These are phyloP conservation scores for Microplitis deprimator DNA, from an alignment of 2,888 invertebrate genomes.

Conservation along the genomic window DNA sequence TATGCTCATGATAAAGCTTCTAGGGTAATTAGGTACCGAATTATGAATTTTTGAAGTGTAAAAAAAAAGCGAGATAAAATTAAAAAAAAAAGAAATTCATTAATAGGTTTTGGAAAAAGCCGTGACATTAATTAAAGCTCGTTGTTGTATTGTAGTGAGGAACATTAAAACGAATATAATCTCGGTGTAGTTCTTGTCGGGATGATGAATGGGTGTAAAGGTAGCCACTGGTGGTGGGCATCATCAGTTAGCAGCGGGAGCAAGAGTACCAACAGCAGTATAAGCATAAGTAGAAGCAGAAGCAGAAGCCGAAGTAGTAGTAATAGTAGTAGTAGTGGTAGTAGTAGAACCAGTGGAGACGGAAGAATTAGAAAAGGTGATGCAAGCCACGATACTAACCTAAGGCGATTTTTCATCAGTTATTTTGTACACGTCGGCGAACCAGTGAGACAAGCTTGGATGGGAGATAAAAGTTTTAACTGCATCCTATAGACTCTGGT, in stretches of 20 bases:
- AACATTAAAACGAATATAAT: conserved; percentile 1
- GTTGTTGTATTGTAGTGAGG: not conserved
- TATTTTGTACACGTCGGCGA: conserved; percentile 60
- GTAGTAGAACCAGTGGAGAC: not conserved
- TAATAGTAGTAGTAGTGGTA: not conserved
- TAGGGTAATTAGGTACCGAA: too few relatives aligned
- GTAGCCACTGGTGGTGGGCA: conserved; percentile 2
- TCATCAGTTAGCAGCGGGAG: not conserved
- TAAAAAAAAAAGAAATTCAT: not conserved
- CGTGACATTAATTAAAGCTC: conserved; percentile 17
- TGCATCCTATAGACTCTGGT: conserved; percentile 40
- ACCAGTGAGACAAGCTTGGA: conserved; percentile 47
- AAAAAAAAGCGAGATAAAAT: too few relatives aligned
- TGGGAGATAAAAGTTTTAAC: conserved; percentile 47
- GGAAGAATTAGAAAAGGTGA: conserved; percentile 30
- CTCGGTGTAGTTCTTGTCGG: not conserved
- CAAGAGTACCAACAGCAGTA: too few relatives aligned
- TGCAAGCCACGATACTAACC: conserved; percentile 44
- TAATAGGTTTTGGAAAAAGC: conserved; percentile 3
- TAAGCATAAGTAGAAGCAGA: not conserved
- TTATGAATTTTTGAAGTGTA: too few relatives aligned
- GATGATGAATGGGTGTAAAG: conserved; percentile 3
- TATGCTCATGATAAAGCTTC: too few relatives aligned
- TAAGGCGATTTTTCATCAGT: conserved; percentile 57
- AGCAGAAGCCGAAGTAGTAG: not conserved